phyloP scores from a whole-genome alignment of 1,140 invertebrate genomes.

The Coenobita brevimanus region DNA sequence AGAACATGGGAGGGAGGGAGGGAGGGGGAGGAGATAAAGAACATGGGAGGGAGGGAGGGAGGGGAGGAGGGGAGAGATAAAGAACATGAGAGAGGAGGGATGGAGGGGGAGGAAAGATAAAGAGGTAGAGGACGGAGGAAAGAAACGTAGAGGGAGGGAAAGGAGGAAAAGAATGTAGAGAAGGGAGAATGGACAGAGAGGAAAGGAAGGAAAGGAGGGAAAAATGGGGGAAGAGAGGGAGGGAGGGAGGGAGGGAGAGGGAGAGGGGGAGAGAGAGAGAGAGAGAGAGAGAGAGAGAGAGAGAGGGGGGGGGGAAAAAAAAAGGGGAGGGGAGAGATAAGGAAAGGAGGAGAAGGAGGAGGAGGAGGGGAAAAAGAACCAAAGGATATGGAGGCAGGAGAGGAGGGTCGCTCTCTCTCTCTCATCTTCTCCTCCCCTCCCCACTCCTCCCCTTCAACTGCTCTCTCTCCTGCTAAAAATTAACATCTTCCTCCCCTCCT shows the following conservation, averaged over 20 bases:
- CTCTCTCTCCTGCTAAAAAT: not conserved
- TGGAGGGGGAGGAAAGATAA: too few relatives aligned
- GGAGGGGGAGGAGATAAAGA: not conserved
- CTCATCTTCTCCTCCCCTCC: not conserved
- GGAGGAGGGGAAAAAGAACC: not conserved
- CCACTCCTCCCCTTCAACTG: not conserved
- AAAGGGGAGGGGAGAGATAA: not conserved
- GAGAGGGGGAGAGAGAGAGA: not conserved
- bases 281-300: conserved; percentile 8
- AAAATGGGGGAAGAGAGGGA: not conserved
- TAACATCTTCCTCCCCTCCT: not conserved
- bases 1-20: not conserved
- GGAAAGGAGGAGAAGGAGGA: not conserved
- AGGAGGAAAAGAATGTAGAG: not conserved
- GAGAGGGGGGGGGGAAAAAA: not conserved
- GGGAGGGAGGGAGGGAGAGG: not conserved
- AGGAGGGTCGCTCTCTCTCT: too few relatives aligned
- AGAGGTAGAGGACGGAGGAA: not conserved
- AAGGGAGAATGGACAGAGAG: not conserved
- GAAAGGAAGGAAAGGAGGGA: not conserved
- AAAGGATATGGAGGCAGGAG: not conserved
- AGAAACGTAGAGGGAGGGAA: not conserved
- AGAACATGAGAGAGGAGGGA: too few relatives aligned
- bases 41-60: not conserved
- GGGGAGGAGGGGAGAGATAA: not conserved